A percentile compares a stretch with the other conserved stretches of the same genome.
Conservation (phyloP, 2,113 vertebrate genomes). For the Xenopus tropicalis region DNA sequence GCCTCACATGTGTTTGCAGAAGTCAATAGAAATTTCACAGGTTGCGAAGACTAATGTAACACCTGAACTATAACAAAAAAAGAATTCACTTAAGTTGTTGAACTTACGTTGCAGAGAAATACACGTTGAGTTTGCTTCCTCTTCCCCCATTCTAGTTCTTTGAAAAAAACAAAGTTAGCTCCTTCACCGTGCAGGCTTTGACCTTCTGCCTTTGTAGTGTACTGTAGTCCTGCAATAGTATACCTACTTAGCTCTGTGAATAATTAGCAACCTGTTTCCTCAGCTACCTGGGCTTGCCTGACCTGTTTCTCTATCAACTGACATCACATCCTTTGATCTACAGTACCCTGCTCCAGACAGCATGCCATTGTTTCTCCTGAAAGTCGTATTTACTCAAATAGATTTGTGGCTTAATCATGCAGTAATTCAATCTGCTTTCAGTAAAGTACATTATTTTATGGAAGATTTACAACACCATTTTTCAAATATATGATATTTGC, state of each 20-base stretch:
- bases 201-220: slow-evolving; percentile 63
- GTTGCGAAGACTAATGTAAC: not conserved
- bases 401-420: slow-evolving; percentile 18
- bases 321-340: slow-evolving; percentile 76
- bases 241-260: slow-evolving; percentile 65
- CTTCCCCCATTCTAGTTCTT: slow-evolving; percentile 64
- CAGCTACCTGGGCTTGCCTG: slow-evolving; percentile 78
- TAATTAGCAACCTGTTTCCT: slow-evolving; percentile 71
- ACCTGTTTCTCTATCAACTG: slow-evolving; percentile 84
- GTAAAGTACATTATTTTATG: not conserved
- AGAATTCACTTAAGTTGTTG: not conserved
- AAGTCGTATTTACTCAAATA: slow-evolving; percentile 39
- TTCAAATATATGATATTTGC: not conserved
- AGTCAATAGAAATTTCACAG: slow-evolving; percentile 38
- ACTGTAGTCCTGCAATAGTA: slow-evolving; percentile 57
- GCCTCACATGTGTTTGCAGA: not conserved
- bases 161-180: slow-evolving; percentile 39
- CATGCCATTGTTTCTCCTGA: slow-evolving; percentile 58
- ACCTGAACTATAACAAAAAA: slow-evolving; percentile 21
- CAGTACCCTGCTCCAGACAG: slow-evolving; percentile 54
- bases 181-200: slow-evolving; percentile 53
- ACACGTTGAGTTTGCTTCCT: slow-evolving; percentile 53
- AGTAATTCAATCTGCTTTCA: not conserved
- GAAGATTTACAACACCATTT: not conserved
- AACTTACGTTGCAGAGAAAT: slow-evolving; percentile 68